Conservation (phyloP, 2,797 vertebrate species). For the Acomys russatus region DNA sequence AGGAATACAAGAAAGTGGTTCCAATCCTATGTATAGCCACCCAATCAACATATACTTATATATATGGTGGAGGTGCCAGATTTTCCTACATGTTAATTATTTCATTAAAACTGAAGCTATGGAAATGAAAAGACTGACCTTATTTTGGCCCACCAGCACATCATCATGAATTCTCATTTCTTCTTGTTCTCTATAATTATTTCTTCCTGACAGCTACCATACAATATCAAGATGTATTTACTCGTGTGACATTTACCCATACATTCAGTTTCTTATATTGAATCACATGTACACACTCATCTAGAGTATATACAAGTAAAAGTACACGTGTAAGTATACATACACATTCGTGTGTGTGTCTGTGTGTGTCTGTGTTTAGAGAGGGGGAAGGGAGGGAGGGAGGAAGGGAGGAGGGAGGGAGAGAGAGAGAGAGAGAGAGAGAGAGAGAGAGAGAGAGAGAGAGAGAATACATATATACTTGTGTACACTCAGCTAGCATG, state of each 20-base stretch:
- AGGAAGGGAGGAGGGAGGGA: too few relatives aligned
- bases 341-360: too few relatives aligned
- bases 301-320: neutral
- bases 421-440: too few relatives aligned
- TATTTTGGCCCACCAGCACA: neutral
- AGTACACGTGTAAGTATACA: neutral
- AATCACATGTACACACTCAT: neutral
- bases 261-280: neutral
- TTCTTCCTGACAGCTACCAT: neutral
- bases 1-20: neutral
- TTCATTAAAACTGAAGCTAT: neutral
- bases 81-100: neutral
- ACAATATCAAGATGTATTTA: neutral
- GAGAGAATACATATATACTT: neutral
- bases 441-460: too few relatives aligned
- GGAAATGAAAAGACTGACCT: neutral
- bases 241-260: neutral
- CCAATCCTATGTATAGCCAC: neutral
- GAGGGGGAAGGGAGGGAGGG: too few relatives aligned
- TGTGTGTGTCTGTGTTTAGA: too few relatives aligned
- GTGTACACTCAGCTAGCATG: neutral
- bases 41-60: neutral
- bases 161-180: neutral
- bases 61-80: neutral
- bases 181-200: neutral